Percentiles rank a stretch among this genome's conserved stretches.
Evolutionary conservation across 2,113 vertebrate genomes (phyloP).

Genomic region (Hylia prasina): DNA sequence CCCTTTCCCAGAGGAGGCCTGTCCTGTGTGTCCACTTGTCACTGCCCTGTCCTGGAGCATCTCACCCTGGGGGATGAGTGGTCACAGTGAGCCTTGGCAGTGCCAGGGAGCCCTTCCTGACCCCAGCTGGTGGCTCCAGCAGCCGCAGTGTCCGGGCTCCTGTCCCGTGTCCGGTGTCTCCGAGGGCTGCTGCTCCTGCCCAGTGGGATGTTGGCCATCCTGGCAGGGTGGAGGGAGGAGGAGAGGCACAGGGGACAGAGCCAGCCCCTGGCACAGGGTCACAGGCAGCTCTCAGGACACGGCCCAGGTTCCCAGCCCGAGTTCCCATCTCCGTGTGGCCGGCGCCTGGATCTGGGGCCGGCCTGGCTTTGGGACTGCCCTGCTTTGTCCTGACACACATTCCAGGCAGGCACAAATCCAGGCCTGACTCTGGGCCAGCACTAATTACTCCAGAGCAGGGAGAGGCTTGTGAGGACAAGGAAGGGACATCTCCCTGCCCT

Average conservation of each 20-base stretch:
- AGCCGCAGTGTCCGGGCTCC: background rate
- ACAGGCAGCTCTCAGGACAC: background rate
- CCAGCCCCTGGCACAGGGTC: background rate
- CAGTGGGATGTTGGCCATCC: background rate
- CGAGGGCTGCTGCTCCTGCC: background rate
- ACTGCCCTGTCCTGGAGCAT: background rate
- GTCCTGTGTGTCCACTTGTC: background rate
- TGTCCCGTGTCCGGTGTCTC: background rate
- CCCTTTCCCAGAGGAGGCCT: background rate
- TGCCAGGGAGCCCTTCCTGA: background rate
- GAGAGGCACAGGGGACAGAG: background rate
- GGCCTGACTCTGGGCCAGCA: background rate
- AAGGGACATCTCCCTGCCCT: background rate
- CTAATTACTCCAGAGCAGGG: background rate
- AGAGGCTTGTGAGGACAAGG: background rate
- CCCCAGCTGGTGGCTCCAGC: background rate
- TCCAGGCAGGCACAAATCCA: background rate
- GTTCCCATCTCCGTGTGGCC: accelerated
- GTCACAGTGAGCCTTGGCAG: background rate
- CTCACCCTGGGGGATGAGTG: background rate
- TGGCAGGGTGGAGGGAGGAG: background rate
- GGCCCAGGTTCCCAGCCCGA: background rate
- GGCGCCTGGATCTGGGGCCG: background rate
- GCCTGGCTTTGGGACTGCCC: background rate
- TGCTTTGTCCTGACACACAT: conserved; percentile 4